Base-by-base conservation (phyloP, 2,113 vertebrate species). In the Pica pica region DNA sequence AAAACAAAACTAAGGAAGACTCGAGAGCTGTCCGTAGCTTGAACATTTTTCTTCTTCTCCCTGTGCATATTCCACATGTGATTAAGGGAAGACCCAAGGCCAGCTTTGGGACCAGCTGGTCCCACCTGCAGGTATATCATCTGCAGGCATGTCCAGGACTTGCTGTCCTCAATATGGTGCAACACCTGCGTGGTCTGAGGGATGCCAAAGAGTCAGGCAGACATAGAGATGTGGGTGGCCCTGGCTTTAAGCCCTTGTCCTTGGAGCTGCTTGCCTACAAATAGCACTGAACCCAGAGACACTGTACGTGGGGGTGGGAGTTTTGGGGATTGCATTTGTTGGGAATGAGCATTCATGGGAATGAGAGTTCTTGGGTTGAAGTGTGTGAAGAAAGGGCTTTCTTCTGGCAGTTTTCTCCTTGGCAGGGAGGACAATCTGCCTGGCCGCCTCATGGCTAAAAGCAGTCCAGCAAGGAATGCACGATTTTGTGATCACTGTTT, bases 401-500 rank as follows among this genome's bases (percentile, higher is more conserved):
- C 22, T 7, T 55, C 31, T 63, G 55, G 37, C 41, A 50, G n/a
- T 39, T 77, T 13, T 1, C 42, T 53, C 26, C 20, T 18, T 90
- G 39, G 9, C 31, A 83, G 19, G 30, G 31, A 53, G 31, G 37
- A 9, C 59, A 53, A 13, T 14, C 4, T 1, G 1, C 2, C 30
- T 46, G 18, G 33, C n/a, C 50, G 5, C 33, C 46, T 83, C 8
- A 5, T 26, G 35, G 33, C 8, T 85, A 22, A 67, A 75, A 76
- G 26, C 37, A 49, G 28, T 8, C 33, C 27, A 33, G 42, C 28
- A 47, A 24, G 14, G n/a, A 33, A 10, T 44, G 19, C 42, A 22
- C 0, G 1, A 17, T 42, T 76, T 50, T 70, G 20, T 73, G 31
- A 31, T 47, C 0, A 0, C 39, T 74, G 21, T 17, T 93, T 61